These are phyloP conservation scores for Eulemur albifrons DNA, from an alignment of 2,797 vertebrate genomes.

Conservation along the genomic window DNA sequence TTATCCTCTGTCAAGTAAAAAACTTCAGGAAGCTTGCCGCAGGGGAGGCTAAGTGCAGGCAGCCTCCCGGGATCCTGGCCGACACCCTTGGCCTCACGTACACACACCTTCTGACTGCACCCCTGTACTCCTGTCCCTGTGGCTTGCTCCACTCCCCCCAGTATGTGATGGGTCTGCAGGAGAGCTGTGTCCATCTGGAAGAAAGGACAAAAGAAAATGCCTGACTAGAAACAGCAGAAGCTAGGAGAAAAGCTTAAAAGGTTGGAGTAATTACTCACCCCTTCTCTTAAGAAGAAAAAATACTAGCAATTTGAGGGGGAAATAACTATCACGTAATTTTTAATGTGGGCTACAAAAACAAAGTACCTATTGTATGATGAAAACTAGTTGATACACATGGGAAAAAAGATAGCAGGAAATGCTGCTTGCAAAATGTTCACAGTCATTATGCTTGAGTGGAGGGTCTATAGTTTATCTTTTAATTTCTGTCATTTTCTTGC, in stretches of 20 bases:
- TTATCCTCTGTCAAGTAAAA: not conserved
- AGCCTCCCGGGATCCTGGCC: not conserved
- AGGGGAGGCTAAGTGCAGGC: not conserved
- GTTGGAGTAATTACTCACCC: too few species aligned
- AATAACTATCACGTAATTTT: not conserved
- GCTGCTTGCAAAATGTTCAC: fast-evolving
- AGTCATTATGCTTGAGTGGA: fast-evolving
- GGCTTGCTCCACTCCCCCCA: fast-evolving
- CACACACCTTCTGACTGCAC: not conserved
- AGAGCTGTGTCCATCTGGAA: not conserved
- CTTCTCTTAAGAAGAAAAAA: not conserved
- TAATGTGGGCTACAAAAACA: not conserved
- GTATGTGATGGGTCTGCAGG: fast-evolving
- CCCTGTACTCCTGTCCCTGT: not conserved
- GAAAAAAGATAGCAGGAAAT: not conserved
- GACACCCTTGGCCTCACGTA: not conserved
- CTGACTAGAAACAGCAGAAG: not conserved
- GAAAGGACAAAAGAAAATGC: not conserved
- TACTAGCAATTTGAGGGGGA: too few species aligned
- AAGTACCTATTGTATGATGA: not conserved
- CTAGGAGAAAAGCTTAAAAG: not conserved
- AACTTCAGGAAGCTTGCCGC: not conserved
- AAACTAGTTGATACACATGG: not conserved
- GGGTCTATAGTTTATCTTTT: not conserved
- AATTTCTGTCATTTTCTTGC: not conserved